Evolutionary conservation across 2,888 invertebrate genomes (phyloP), one percentile per base, ranked within the genome.

Genomic region (Tortrix viridana): DNA sequence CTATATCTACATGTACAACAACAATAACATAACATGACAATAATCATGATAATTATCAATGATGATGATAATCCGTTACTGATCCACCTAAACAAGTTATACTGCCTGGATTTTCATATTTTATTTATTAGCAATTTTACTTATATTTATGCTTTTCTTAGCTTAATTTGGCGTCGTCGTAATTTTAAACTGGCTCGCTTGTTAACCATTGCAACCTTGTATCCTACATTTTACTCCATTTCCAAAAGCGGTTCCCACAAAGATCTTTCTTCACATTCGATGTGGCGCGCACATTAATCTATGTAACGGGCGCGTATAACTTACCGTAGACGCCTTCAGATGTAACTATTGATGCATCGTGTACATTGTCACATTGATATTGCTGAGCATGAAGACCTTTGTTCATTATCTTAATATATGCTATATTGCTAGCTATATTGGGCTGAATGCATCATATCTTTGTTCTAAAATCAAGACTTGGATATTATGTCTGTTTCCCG

Each of bases 271-370:
- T 81, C 86, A 84, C 88, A 81, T 88, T 83, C 86, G 82, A 84
- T 83, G 80, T 80, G 88, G 86, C 82, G 82, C 76, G 81, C 82
- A 86, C 89, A 90, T 90, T 88, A 88, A 88, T 89, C 86, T 88
- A 84, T 77, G 84, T 85, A 86, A 84, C 85, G 80, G 81, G 77
- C 73, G 75, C 73, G 71, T 74, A 76, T 78, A 81, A 65, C 61
- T 53, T 76, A 77, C 74, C 74, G 75, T 76, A 70, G 76, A 80
- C 82, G 81, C 81, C 80, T 80, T 79, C 80, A 74, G 71, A 76
- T 64, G 54, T 57, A 41, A 41, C 41, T 75, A 82, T 85, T 84
- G 83, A 83, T 80, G 75, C 73, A 76, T 76, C 74, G 69, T 41
- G 53, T 71, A 71, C 72, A 69, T 73, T 72, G 72, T 72, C 68